A percentile compares a stretch with the other conserved stretches of the same genome.
Evolutionary conservation across 2,113 vertebrate species (phyloP).

Genomic region (Carassius carassius): DNA sequence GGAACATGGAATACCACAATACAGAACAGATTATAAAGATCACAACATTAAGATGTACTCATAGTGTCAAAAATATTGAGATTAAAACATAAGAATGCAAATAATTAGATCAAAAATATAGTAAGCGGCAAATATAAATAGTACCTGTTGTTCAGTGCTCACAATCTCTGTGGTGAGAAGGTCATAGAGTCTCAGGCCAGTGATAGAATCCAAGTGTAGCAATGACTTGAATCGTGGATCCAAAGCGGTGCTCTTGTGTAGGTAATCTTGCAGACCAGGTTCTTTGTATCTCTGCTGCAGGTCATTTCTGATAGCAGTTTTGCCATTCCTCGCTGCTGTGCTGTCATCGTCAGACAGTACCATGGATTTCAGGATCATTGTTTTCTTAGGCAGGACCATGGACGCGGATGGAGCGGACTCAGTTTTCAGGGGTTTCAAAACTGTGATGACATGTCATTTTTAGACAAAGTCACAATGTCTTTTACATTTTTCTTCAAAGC

Average conservation of each 20-base stretch:
- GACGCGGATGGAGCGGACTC: background rate
- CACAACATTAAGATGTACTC: too few species aligned
- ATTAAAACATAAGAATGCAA: too few species aligned
- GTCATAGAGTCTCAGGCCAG: background rate
- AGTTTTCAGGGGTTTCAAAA: conserved; percentile 1
- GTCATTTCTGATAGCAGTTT: background rate
- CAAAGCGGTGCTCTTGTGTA: background rate
- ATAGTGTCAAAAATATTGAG: too few species aligned
- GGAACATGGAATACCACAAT: too few species aligned
- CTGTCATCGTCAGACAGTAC: background rate
- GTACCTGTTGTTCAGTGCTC: background rate
- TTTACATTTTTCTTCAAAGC: too few species aligned
- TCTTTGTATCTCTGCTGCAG: background rate
- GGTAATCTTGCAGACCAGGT: background rate
- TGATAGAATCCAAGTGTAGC: background rate
- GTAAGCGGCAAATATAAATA: background rate
- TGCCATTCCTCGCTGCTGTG: background rate
- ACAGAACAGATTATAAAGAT: too few species aligned
- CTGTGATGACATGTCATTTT: background rate
- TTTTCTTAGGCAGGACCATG: background rate
- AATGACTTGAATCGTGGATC: background rate
- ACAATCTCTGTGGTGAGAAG: background rate
- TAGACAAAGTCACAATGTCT: too few species aligned
- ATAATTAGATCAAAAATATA: too few species aligned
- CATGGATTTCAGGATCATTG: background rate